These are phyloP conservation scores for Aleiodes alternator DNA, from an alignment of 2,888 invertebrate species.

Conservation along the genomic window DNA sequence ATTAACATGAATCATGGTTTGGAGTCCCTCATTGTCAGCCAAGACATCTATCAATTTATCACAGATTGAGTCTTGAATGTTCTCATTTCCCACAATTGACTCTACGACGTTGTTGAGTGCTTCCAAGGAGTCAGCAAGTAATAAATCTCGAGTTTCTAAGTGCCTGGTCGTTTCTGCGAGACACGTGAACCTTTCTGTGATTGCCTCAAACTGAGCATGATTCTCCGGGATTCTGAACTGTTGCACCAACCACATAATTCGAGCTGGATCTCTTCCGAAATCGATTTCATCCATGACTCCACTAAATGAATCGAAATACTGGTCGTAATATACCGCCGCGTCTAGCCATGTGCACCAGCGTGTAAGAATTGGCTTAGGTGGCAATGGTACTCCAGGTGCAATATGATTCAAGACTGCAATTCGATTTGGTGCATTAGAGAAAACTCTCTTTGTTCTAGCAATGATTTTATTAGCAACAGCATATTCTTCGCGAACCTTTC, in stretches of 20 bases:
- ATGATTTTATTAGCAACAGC: background rate
- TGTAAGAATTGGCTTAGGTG: conserved; percentile 7
- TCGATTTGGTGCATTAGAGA: conserved; percentile 4
- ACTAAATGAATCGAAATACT: background rate
- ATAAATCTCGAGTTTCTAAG: conserved; percentile 6
- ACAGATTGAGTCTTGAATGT: background rate
- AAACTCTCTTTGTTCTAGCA: background rate
- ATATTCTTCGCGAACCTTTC: conserved; percentile 5
- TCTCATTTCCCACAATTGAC: background rate
- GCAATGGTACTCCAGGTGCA: background rate
- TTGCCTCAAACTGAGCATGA: too few species aligned
- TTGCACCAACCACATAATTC: too few species aligned
- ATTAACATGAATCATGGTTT: too few species aligned
- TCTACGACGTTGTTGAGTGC: too few species aligned
- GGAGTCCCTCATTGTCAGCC: too few species aligned
- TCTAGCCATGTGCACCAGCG: conserved; percentile 14
- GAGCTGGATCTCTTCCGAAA: background rate
- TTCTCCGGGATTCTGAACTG: too few species aligned
- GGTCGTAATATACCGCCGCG: background rate
- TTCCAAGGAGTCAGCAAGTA: too few species aligned
- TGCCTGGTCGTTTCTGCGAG: background rate
- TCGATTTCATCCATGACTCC: background rate
- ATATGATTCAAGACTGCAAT: background rate
- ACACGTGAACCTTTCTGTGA: too few species aligned
- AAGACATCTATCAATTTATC: background rate